Conservation (phyloP, 2,888 invertebrate species). For the Disparrhopalites patrizii region DNA sequence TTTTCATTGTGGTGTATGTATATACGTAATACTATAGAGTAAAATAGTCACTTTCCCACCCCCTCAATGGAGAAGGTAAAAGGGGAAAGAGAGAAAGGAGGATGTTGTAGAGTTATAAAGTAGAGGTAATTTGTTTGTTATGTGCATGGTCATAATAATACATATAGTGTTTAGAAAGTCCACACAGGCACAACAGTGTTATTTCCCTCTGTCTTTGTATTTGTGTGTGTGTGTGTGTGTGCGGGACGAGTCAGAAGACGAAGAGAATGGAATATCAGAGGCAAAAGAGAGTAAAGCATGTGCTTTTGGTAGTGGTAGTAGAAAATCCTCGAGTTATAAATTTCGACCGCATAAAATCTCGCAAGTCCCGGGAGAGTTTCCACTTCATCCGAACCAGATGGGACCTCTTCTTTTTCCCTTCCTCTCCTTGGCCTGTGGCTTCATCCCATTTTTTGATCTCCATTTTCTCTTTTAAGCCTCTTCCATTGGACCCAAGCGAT, state of each 20-base stretch:
- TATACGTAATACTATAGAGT: neutral
- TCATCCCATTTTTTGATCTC: conserved; percentile 39
- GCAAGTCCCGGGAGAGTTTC: conserved; percentile 44
- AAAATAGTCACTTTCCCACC: too few species aligned
- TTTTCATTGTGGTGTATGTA: neutral
- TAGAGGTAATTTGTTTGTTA: neutral
- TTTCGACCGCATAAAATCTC: conserved; percentile 48
- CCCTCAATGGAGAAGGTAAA: too few species aligned
- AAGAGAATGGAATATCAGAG: conserved; percentile 30
- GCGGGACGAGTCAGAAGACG: neutral
- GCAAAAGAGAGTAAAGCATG: conserved; percentile 25
- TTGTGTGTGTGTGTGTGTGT: too few species aligned
- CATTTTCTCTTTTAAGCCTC: conserved; percentile 36
- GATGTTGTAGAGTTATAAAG: neutral
- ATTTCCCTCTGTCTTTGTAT: too few species aligned
- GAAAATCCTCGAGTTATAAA: conserved; percentile 48
- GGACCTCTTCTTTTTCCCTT: conserved; percentile 35
- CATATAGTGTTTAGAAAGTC: conserved; percentile 6
- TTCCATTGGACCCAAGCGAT: conserved; percentile 35
- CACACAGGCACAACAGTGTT: too few species aligned
- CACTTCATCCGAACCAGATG: conserved; percentile 49
- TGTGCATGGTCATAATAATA: neutral
- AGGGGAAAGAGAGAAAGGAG: conserved; percentile 7
- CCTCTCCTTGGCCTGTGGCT: conserved; percentile 8
- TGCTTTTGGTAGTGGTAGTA: conserved; percentile 36